phyloP scores from a whole-genome alignment of 2,797 vertebrate species.

The Dallia pectoralis region DNA sequence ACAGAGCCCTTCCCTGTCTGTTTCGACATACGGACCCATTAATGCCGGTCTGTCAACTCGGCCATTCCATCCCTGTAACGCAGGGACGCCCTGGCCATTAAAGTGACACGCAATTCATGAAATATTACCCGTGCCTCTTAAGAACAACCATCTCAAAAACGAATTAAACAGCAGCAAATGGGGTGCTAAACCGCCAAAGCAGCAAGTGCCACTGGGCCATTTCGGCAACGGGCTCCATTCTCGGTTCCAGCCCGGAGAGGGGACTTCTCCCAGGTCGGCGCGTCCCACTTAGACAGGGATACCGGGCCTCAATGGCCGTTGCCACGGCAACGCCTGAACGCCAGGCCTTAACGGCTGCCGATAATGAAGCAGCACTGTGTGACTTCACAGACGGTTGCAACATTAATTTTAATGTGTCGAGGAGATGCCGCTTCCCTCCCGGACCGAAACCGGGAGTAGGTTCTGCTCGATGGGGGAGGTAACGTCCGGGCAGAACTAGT shows the following conservation, averaged over 20 bases:
- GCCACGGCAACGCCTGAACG: constrained; percentile 63
- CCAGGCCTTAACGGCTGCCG: constrained; percentile 46
- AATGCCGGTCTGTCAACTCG: constrained; percentile 13
- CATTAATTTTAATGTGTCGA: constrained; percentile 63
- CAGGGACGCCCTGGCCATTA: constrained; percentile 32
- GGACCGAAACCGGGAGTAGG: constrained; percentile 47
- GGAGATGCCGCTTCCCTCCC: constrained; percentile 37
- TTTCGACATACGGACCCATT: neutral
- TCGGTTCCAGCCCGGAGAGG: constrained; percentile 45
- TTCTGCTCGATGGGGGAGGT: constrained; percentile 29
- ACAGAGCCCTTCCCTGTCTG: neutral
- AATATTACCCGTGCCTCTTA: constrained; percentile 55
- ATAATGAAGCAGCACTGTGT: constrained; percentile 60
- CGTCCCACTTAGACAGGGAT: constrained; percentile 55
- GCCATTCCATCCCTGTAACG: constrained; percentile 47
- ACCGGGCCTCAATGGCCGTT: constrained; percentile 54
- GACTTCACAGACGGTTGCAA: constrained; percentile 57
- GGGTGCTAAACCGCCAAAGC: constrained; percentile 50
- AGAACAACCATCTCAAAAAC: constrained; percentile 53
- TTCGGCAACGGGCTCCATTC: constrained; percentile 53
- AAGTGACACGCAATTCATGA: constrained; percentile 51
- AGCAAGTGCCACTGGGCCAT: constrained; percentile 55
- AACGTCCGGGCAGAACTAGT: constrained; percentile 6
- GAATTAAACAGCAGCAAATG: constrained; percentile 58
- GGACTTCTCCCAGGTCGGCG: constrained; percentile 37